Evolutionary conservation across 2,888 invertebrate genomes (phyloP), one percentile per base, ranked within the genome.

Genomic region (Syrphus vitripennis): DNA sequence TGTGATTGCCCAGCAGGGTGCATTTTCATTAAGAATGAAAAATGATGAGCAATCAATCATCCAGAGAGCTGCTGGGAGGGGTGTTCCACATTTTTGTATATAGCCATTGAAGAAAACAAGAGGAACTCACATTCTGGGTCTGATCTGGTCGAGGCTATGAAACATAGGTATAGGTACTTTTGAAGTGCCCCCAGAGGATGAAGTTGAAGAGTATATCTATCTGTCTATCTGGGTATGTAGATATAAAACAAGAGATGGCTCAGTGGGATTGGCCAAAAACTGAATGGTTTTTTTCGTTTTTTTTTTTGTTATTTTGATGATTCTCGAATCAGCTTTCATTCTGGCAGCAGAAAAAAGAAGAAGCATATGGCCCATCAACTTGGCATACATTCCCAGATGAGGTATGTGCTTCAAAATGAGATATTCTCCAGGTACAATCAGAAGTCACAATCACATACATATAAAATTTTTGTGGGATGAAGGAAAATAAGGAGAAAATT

Each of bases 21-120:
- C 92, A 92, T 92, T 92, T 92, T 92, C 92, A 92, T 92, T 92
- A 92, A 92, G 92, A 91, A 92, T 92, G 92, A 92, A 91, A 92
- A 92, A 92, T 92, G 92, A 92, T 90, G 92, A 92, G 91, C 91
- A 92, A 92, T 92, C 92, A 92, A 92, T 92, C 92, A 92, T 92
- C 74, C 57, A 90, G 89, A 90, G 89, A 19, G 34, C 34, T 59
- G 59, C 88, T 89, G 89, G 89, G 90, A 91, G 91, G 92, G 92
- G 91, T 91, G 90, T 91, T 91, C 89, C 91, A 89, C 76, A 83
- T 80, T 80, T 67, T 48, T 65, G 50, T 59, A 70, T 53, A n/a
- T n/a, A n/a, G n/a, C n/a, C n/a, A n/a, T n/a, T n/a, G n/a, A n/a
- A 70, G 42, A 48, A 53, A 21, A 29, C 21, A 37, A 29, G 53